Percentiles rank a stretch among this genome's conserved stretches.
These are phyloP conservation scores for Buceros bicornis DNA, from an alignment of 2,797 vertebrate genomes.

Conservation along the genomic window DNA sequence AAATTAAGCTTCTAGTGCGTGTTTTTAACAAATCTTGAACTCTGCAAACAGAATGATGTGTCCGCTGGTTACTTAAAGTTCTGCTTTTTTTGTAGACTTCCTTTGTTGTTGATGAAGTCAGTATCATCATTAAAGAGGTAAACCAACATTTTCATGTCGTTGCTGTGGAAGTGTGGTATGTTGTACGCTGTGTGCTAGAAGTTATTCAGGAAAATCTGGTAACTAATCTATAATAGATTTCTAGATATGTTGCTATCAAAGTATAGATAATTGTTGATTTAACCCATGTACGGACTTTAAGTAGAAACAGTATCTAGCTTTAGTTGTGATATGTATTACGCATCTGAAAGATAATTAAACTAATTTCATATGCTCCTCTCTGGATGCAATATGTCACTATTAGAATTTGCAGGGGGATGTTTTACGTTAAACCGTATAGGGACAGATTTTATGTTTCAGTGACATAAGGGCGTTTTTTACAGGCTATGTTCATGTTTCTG, in stretches of 20 bases:
- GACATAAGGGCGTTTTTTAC: not conserved
- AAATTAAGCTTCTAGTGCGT: not conserved
- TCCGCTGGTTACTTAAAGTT: not conserved
- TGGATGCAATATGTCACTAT: not conserved
- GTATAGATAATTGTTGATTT: not conserved
- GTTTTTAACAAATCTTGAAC: not conserved
- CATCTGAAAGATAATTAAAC: not conserved
- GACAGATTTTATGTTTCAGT: not conserved
- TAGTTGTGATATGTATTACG: not conserved
- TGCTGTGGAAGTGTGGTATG: not conserved
- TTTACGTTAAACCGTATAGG: not conserved
- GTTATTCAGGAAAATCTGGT: not conserved
- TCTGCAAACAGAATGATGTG: not conserved
- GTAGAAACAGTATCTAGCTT: not conserved
- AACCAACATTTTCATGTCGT: not conserved
- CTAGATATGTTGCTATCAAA: not conserved
- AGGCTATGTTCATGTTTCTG: not conserved
- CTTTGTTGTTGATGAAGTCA: constrained; percentile 93
- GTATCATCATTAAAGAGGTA: constrained; percentile 93
- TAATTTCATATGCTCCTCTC: not conserved
- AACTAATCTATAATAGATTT: not conserved
- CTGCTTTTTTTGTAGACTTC: constrained; percentile 77
- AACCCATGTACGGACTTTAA: not conserved
- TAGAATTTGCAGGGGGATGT: not conserved
- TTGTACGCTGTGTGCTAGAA: not conserved